phyloP scores from a whole-genome alignment of 2,797 vertebrate genomes.

The Ammospiza maritima region DNA sequence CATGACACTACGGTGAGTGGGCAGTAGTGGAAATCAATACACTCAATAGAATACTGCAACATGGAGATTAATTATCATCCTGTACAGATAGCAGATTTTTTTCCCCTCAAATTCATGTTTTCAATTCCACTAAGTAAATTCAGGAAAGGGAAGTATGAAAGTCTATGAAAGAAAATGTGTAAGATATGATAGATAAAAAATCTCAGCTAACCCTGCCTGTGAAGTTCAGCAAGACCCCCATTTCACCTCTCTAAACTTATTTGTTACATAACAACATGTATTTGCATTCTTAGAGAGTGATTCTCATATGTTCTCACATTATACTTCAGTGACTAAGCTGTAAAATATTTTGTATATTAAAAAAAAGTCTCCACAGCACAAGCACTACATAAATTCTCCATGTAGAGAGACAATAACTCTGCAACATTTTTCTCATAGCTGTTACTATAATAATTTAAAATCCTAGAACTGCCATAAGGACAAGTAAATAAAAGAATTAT shows the following conservation, averaged over 20 bases:
- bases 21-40: background rate
- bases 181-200: constrained; percentile 11
- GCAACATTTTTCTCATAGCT: constrained; percentile 33
- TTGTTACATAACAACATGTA: constrained; percentile 1
- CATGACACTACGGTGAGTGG: background rate
- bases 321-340: constrained; percentile 48
- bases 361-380: background rate
- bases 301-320: constrained; percentile 15
- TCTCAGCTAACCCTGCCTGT: background rate
- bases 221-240: background rate
- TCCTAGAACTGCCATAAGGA: background rate
- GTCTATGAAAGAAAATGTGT: background rate
- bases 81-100: background rate
- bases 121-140: background rate
- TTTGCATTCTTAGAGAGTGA: constrained; percentile 16
- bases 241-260: constrained; percentile 18
- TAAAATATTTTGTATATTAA: constrained; percentile 15
- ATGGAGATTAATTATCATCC: background rate
- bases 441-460: constrained; percentile 44
- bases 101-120: background rate
- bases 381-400: background rate
- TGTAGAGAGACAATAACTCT: background rate
- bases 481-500: constrained; percentile 42
- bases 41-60: background rate
- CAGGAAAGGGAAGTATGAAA: background rate